These are phyloP conservation scores for Sinhomidia bicolor DNA, from an alignment of 2,888 invertebrate genomes.

Conservation along the genomic window DNA sequence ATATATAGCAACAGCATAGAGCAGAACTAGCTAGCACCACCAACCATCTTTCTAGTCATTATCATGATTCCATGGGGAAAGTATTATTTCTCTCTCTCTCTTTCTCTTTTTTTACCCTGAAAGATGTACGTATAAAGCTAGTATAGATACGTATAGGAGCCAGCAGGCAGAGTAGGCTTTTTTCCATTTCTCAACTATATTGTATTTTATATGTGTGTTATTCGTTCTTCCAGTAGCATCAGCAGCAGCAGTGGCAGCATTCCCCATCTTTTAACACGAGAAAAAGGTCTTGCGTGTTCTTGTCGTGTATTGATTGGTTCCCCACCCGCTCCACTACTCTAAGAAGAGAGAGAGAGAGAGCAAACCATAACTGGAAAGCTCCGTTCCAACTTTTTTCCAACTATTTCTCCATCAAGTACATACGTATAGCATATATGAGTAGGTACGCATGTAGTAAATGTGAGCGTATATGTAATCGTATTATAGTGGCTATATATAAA, in stretches of 20 bases:
- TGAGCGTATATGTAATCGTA: neutral
- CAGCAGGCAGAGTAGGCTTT: conserved; percentile 24
- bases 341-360: too few species aligned
- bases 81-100: conserved; percentile 14
- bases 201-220: neutral
- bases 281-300: conserved; percentile 77
- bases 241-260: neutral
- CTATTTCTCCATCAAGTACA: neutral
- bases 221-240: neutral
- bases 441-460: neutral
- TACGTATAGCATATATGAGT: neutral
- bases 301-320: conserved; percentile 80
- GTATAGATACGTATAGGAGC: neutral
- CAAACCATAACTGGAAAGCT: conserved; percentile 24
- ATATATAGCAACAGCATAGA: neutral
- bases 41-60: conserved; percentile 3
- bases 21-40: neutral
- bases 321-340: conserved; percentile 77
- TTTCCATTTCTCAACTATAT: neutral
- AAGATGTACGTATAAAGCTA: neutral
- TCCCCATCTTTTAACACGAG: conserved; percentile 45
- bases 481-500: neutral
- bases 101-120: neutral
- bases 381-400: conserved; percentile 32
- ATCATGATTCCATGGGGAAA: conserved; percentile 43